Conservation (phyloP, 2,888 invertebrate species). For the Lycophotia porphyrea region DNA sequence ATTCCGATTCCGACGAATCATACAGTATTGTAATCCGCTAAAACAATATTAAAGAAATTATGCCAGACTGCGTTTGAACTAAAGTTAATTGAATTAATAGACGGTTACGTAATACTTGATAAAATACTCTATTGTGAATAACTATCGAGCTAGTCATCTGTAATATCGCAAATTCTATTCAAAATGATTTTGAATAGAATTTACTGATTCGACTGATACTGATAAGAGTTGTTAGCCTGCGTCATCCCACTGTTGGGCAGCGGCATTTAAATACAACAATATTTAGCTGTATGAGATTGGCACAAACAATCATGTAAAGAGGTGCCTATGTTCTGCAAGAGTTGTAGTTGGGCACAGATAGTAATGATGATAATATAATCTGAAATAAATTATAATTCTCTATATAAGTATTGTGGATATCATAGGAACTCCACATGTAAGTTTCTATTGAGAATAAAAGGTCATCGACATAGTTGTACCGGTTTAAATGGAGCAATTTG, state of each 20-base stretch:
- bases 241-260: neutral
- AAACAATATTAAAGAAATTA: constrained; percentile 9
- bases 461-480: neutral
- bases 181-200: too few species aligned
- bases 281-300: neutral
- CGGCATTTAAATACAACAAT: neutral
- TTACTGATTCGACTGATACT: too few species aligned
- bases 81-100: constrained; percentile 17
- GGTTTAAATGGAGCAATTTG: neutral
- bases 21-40: neutral
- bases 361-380: neutral
- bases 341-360: neutral
- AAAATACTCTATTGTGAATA: constrained; percentile 1
- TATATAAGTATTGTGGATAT: neutral
- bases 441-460: neutral
- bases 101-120: neutral
- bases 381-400: neutral
- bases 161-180: constrained; percentile 14
- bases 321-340: neutral
- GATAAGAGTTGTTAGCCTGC: neutral
- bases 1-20: neutral
- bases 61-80: neutral
- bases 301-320: neutral
- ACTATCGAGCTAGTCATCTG: neutral
- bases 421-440: neutral